Conservation (phyloP, 2,797 vertebrate genomes). For the Poliocrania exsul region DNA sequence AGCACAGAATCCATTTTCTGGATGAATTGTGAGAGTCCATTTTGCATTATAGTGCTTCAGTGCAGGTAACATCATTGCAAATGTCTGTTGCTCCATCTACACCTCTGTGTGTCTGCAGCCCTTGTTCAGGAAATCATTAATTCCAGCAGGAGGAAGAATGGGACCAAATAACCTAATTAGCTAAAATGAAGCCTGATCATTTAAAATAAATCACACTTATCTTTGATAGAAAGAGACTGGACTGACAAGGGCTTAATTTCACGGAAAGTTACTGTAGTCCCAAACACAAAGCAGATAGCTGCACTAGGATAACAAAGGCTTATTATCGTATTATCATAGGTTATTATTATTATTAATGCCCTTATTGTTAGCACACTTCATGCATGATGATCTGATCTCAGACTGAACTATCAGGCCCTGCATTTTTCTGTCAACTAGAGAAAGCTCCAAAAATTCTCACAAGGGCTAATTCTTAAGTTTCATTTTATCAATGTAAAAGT, state of each 20-base stretch:
- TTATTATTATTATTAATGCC: neutral
- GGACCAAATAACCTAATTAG: constrained; percentile 4
- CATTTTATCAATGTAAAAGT: neutral
- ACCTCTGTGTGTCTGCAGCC: neutral
- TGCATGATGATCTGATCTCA: neutral
- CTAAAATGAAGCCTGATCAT: neutral
- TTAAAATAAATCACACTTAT: neutral
- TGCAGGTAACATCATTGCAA: neutral
- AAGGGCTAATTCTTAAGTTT: neutral
- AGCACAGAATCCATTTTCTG: neutral
- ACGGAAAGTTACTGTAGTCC: neutral
- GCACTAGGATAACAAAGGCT: neutral
- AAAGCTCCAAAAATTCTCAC: neutral
- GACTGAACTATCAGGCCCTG: neutral
- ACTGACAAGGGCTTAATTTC: neutral
- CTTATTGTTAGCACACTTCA: neutral
- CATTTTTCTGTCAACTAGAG: neutral
- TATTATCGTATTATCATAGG: neutral
- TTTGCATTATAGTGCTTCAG: neutral
- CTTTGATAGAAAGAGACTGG: neutral
- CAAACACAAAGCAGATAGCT: neutral
- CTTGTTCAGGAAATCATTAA: neutral
- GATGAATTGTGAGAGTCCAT: neutral
- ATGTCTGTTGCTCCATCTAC: neutral
- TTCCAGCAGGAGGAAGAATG: neutral